Evolutionary conservation across 2,113 vertebrate species (phyloP), one percentile per base, ranked within the genome.

Genomic region (Platycercus adscitus): DNA sequence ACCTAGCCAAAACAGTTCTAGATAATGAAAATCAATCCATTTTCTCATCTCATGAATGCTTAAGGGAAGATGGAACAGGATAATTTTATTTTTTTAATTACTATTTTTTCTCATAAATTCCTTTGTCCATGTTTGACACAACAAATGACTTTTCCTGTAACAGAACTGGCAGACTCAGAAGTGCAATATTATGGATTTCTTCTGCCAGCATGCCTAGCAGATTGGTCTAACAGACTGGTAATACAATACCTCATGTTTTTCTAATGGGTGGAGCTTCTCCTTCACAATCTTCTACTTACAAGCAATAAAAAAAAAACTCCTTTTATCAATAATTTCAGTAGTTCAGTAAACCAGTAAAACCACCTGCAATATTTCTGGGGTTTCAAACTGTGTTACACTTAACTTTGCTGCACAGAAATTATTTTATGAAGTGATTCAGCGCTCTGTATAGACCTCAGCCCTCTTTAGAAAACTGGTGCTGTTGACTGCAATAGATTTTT

Each of bases 401-500:
- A 93, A 94, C 69, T 86, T 86, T 44, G 13, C 92, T 81, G 70
- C 82, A 83, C 65, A 79, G 52, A 89, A 89, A 89, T 93, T 75
- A 83, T 81, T 91, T 81, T 80, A 91, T 65, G 41, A 94, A 91
- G 69, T 69, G 73, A 91, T 85, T 84, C 75, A 55, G 26, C 53
- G 71, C 49, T 82, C 83, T 76, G 72, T 17, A 37, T 68, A 93
- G 76, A 93, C 69, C 47, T 94, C 83, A 81, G n/a, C 35, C 37
- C 44, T 44, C 88, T 83, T 83, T 65, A 84, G 86, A 92, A 96
- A 92, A 86, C 91, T 24, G 47, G 20, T 55, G 37, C 72, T 68
- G 53, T 71, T 37, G 52, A 70, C 94, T 66, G 79, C 87, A 89
- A 83, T 84, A 93, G 78, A 94, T 92, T 93, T 93, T 90, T 81